A percentile compares a stretch with the other conserved stretches of the same genome.
phyloP scores from a whole-genome alignment of 35 echinoderm and acorn worm species.

The Ptychodera flava region DNA sequence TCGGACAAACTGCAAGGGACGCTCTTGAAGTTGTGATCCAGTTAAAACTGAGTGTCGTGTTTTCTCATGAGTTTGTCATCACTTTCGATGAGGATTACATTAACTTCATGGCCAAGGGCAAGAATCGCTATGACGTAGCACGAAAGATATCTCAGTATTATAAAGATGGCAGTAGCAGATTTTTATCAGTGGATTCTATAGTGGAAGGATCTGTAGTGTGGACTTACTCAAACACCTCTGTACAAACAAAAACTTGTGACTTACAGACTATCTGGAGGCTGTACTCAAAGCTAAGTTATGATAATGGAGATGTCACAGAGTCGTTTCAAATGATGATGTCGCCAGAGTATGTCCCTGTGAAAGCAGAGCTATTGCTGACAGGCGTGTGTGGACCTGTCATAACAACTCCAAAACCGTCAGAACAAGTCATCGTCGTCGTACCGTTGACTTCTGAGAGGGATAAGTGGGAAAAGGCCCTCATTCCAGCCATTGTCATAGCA shows the following conservation, averaged over 20 bases:
- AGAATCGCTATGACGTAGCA: slow-evolving; percentile 24
- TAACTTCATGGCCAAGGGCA: slow-evolving; percentile 30
- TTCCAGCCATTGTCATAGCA: slow-evolving; percentile 20
- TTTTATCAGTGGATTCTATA: slow-evolving; percentile 28
- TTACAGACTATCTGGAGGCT: slow-evolving; percentile 7
- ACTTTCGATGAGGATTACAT: slow-evolving; percentile 24
- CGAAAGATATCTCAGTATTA: slow-evolving; percentile 20
- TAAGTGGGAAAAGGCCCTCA: background rate
- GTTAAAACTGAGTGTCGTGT: background rate
- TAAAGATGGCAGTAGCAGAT: slow-evolving; percentile 8
- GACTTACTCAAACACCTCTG: slow-evolving; percentile 34
- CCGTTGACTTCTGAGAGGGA: background rate
- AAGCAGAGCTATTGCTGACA: slow-evolving; percentile 7
- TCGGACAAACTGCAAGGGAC: slow-evolving; percentile 30
- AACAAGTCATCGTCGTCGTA: slow-evolving; percentile 7
- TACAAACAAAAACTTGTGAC: slow-evolving; percentile 21
- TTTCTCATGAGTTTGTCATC: slow-evolving; percentile 30
- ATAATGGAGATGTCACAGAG: slow-evolving; percentile 14
- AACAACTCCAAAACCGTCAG: background rate
- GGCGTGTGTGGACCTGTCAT: slow-evolving; percentile 18
- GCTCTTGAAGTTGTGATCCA: slow-evolving; percentile 29
- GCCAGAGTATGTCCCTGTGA: slow-evolving; percentile 17
- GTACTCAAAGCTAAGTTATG: slow-evolving; percentile 12
- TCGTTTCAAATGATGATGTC: background rate
- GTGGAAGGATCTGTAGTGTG: slow-evolving; percentile 37